Evolutionary conservation across 2,113 vertebrate species (phyloP).

Genomic region (Choloepus hoffmanni): DNA sequence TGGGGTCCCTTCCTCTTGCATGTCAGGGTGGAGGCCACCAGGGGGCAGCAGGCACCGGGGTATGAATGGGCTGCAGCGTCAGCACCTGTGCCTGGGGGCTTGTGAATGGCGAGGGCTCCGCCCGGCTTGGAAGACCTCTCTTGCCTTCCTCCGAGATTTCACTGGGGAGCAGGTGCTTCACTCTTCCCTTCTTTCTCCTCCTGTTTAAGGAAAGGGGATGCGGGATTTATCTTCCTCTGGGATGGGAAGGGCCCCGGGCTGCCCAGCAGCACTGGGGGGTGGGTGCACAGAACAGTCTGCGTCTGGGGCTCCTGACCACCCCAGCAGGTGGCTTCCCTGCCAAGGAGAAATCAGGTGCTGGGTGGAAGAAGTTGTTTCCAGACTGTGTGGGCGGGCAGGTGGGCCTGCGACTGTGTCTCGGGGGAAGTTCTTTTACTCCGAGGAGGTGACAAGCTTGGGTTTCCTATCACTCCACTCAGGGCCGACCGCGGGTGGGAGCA

Average conservation of each 20-base stretch:
- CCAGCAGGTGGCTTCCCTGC: slow-evolving; percentile 9
- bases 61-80: not conserved
- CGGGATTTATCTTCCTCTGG: slow-evolving; percentile 13
- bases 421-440: not conserved
- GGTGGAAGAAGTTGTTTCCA: not conserved
- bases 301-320: not conserved
- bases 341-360: not conserved
- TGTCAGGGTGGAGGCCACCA: slow-evolving; percentile 61
- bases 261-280: not conserved
- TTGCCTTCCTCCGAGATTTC: not conserved
- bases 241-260: not conserved
- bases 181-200: slow-evolving; percentile 1
- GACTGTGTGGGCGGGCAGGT: not conserved
- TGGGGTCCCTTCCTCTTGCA: slow-evolving; percentile 59
- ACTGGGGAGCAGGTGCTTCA: rapidly evolving
- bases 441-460: not conserved
- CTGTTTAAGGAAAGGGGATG: not conserved
- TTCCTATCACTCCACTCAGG: not conserved
- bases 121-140: not conserved
- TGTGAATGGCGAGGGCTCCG: slow-evolving; percentile 21
- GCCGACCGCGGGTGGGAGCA: not conserved
- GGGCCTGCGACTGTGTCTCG: not conserved
- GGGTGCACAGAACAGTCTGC: not conserved
- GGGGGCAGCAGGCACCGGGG: slow-evolving; percentile 63
- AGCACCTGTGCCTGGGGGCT: not conserved